Evolutionary conservation across 2,113 vertebrate species (phyloP).

Genomic region (Glaucomys volans): DNA sequence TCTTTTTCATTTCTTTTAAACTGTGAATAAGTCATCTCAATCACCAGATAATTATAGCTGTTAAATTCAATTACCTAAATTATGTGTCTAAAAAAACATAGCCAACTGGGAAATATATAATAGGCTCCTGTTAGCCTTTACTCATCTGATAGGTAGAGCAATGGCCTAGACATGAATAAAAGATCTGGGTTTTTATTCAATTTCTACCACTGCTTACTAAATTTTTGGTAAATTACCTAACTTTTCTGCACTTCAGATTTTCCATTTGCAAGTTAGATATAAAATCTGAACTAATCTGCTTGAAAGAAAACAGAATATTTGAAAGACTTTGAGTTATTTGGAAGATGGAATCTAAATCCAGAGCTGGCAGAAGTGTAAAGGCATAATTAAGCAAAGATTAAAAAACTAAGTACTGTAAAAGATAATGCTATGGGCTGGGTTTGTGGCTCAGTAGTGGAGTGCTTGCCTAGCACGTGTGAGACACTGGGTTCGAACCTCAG

Average conservation of each 20-base stretch:
- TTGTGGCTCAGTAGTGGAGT: no score
- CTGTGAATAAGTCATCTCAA: conserved; percentile 61
- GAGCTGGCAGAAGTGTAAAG: conserved; percentile 30
- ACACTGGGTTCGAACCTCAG: no score
- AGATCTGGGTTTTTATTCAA: conserved; percentile 65
- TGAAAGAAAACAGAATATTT: conserved; percentile 62
- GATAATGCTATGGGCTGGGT: no score
- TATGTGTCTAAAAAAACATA: conserved; percentile 58
- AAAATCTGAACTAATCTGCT: conserved; percentile 75
- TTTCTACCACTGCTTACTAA: conserved; percentile 60
- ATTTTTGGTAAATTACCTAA: conserved; percentile 70
- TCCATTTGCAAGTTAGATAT: conserved; percentile 75
- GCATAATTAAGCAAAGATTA: conserved; percentile 33
- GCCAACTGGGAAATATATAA: conserved; percentile 61
- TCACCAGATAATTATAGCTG: conserved; percentile 69
- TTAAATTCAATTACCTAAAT: conserved; percentile 68
- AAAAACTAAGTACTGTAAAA: background rate
- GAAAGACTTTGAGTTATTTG: conserved; percentile 37
- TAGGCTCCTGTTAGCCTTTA: background rate
- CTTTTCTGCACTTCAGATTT: conserved; percentile 71
- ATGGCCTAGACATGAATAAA: background rate
- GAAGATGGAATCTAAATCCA: conserved; percentile 45
- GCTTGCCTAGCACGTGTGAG: no score
- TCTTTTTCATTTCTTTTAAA: conserved; percentile 21
- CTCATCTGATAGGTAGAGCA: conserved; percentile 38